Evolutionary conservation across 2,888 invertebrate genomes (phyloP), one percentile per base, ranked within the genome.

Genomic region (Euphydryas editha): DNA sequence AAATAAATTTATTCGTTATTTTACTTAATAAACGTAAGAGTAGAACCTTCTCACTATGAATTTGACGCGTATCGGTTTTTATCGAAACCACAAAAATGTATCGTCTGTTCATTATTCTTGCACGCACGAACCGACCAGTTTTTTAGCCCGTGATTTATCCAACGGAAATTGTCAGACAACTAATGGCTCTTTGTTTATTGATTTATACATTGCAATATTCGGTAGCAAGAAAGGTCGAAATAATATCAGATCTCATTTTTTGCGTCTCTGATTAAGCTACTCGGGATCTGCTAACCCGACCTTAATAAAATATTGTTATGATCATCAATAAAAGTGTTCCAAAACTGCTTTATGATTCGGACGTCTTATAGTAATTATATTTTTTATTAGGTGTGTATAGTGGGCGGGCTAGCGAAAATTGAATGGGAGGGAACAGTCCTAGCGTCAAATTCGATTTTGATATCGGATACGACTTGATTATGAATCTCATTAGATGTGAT

Each of bases 181-280:
- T 89, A 90, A 91, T 90, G 90, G 87, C 75, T 90, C 90, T 90
- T 90, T 91, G 91, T 91, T 88, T 90, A 91, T 91, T 90, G 91
- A 92, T 91, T 91, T 90, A 90, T 91, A 84, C 81, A 81, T 83
- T 79, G 85, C 86, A 89, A 90, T 90, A 90, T 90, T 90, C 90
- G 88, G 91, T 90, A 92, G 92, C 91, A 80, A 76, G 83, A 79
- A 75, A 85, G 85, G 82, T 85, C 85, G 85, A 78, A 78, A 79
- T 84, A 81, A 83, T 83, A 86, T 84, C 77, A 76, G 73, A 73
- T 75, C 76, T 78, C 75, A 73, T 79, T 81, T 88, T 88, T 89
- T 69, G 82, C 72, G 69, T 65, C 72, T 74, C 79, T 85, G 84
- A 87, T 88, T 86, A 83, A 86, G 87, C 87, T 86, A 84, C 88